A percentile compares a stretch with the other conserved stretches of the same genome.
These are phyloP conservation scores for Epinotia bilunana DNA, from an alignment of 2,888 invertebrate species.

Conservation along the genomic window DNA sequence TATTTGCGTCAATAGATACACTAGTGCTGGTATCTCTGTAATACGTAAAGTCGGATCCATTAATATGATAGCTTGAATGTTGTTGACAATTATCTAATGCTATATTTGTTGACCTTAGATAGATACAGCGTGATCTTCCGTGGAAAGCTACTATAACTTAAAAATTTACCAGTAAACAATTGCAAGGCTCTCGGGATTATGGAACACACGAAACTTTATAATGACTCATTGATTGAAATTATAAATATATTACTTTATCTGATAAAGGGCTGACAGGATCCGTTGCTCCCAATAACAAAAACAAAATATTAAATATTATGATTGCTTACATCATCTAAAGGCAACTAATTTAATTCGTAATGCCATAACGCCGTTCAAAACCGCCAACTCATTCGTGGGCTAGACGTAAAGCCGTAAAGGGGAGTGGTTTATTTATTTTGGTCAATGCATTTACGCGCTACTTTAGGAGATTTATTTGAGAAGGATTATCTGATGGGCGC, in stretches of 20 bases:
- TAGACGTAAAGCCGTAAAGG: slow-evolving; percentile 61
- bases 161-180: not conserved
- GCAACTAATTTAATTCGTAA: slow-evolving; percentile 19
- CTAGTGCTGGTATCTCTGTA: slow-evolving; percentile 56
- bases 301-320: not conserved
- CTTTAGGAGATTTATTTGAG: slow-evolving; percentile 67
- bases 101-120: slow-evolving; percentile 68
- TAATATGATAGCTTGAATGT: slow-evolving; percentile 50
- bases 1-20: slow-evolving; percentile 72
- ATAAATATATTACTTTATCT: not conserved
- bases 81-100: slow-evolving; percentile 62
- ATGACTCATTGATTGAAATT: not conserved
- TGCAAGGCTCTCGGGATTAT: not conserved
- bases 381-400: slow-evolving; percentile 54
- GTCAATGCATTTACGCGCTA: slow-evolving; percentile 68
- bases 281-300: not conserved
- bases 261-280: not conserved
- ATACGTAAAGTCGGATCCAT: slow-evolving; percentile 55
- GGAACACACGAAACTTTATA: not conserved
- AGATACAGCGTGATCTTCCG: slow-evolving; percentile 54
- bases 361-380: slow-evolving; percentile 46
- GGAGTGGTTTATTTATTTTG: slow-evolving; percentile 65
- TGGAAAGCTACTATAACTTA: slow-evolving; percentile 54
- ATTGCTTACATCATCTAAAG: slow-evolving; percentile 18
- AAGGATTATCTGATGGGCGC: slow-evolving; percentile 51